Evolutionary conservation across 2,888 invertebrate genomes (phyloP).

Genomic region (Deilephila porcellus): DNA sequence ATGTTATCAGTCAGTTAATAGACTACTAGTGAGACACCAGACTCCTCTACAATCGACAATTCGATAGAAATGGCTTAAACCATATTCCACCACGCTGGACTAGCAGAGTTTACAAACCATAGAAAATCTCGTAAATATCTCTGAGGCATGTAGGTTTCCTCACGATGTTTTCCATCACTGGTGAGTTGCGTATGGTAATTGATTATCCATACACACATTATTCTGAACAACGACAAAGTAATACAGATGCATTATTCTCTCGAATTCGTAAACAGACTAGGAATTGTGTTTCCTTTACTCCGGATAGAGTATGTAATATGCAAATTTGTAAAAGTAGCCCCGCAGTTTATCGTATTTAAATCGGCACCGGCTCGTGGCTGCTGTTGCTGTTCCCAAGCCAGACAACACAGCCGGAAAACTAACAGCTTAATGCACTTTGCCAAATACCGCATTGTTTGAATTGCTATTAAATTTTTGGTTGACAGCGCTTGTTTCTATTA

Average conservation of each 20-base stretch:
- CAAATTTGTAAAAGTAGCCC: constrained; percentile 16
- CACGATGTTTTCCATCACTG: no score
- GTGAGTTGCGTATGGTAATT: no score
- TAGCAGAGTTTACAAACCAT: no score
- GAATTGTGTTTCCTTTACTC: background rate
- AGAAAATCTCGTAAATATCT: no score
- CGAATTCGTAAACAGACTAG: background rate
- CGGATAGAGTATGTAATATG: background rate
- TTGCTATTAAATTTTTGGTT: background rate
- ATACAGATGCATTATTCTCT: background rate
- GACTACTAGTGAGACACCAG: no score
- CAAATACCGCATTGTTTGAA: constrained; percentile 6
- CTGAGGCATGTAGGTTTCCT: no score
- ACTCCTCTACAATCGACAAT: no score
- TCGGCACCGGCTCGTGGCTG: background rate
- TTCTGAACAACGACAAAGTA: background rate
- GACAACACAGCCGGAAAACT: background rate
- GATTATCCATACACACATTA: no score
- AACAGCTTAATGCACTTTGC: constrained; percentile 17
- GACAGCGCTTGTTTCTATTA: no score
- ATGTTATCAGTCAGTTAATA: no score
- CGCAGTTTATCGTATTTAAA: constrained; percentile 12
- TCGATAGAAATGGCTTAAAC: no score
- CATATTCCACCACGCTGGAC: no score
- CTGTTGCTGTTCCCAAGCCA: background rate